Base-by-base conservation (phyloP, 92 coral and sea anemone genomes). In the Umimayanthus chanpuru region DNA sequence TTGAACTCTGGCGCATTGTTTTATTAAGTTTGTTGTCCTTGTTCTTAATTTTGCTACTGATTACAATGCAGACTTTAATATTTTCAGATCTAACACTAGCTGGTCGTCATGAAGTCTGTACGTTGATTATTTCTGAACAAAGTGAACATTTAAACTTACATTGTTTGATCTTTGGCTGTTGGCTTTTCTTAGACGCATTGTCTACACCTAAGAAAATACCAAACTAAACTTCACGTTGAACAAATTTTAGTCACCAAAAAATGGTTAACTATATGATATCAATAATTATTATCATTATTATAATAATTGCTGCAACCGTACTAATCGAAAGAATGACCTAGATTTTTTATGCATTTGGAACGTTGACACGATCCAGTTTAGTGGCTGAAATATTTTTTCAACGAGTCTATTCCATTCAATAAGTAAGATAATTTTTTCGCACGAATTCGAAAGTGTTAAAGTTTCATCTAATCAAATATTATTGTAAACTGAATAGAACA, bases 21-120 rank as follows among this genome's bases (percentile, higher is more conserved):
- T 26, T 83, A 28, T 83, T 70, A 56, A 67, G 78, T 83, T 83
- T 83, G 87, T 68, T 83, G 39, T 70, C 66, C 41, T 83, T 68
- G 61, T 40, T 83, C 87, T 68, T 83, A 74, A 74, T 74, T 74
- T 39, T 74, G 39, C 11, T 74, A 74, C 79, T 36, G 81, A 78
- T 12, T 61, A 78, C 64, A 78, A 50, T 50, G 39, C 36, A 49
- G 21, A 50, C 32, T 43, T 49, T 78, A 72, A 47, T 78, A 78
- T 44, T 23, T 78, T 10, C 82, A 78, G 43, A 44, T 49, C 36
- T 78, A n/a, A 78, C 36, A 78, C 64, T 78, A 49, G 80, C 28
- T 36, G 53, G 64, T n/a, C 65, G 58, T 78, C 82, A 53, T 11
- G 18, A 49, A 65, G 64, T 44, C 65, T 78, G 82, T 47, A 30